A percentile compares a stretch with the other conserved stretches of the same genome.
phyloP scores from a whole-genome alignment of 2,113 vertebrate genomes.

The Petrocephalus microphthalmus region DNA sequence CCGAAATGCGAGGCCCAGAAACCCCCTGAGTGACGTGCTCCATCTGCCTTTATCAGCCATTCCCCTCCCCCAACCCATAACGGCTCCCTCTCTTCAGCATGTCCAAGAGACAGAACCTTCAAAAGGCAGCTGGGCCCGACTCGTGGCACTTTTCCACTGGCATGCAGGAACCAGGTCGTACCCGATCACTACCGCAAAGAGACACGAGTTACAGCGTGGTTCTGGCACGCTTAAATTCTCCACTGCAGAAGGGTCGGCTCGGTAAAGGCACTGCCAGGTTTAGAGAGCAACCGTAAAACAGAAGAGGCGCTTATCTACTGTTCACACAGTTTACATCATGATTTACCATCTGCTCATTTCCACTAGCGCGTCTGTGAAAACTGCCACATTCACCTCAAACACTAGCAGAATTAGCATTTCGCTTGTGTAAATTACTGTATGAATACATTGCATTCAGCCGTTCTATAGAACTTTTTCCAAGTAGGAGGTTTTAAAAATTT shows the following conservation, averaged over 20 bases:
- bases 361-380: background rate
- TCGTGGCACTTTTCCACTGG: background rate
- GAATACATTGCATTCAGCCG: background rate
- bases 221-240: no score
- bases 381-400: no score
- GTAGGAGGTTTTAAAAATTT: background rate
- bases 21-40: no score
- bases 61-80: background rate
- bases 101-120: background rate
- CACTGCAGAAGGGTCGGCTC: no score
- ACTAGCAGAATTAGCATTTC: no score
- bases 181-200: no score
- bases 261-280: background rate
- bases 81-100: background rate
- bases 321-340: background rate
- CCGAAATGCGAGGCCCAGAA: background rate
- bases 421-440: background rate
- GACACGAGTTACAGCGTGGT: no score
- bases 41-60: background rate
- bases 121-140: background rate
- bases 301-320: background rate
- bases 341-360: background rate
- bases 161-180: background rate
- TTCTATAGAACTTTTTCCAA: background rate
- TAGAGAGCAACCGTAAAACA: background rate